Evolutionary conservation across 2,797 vertebrate species (phyloP).

Genomic region (Ispidina picta): DNA sequence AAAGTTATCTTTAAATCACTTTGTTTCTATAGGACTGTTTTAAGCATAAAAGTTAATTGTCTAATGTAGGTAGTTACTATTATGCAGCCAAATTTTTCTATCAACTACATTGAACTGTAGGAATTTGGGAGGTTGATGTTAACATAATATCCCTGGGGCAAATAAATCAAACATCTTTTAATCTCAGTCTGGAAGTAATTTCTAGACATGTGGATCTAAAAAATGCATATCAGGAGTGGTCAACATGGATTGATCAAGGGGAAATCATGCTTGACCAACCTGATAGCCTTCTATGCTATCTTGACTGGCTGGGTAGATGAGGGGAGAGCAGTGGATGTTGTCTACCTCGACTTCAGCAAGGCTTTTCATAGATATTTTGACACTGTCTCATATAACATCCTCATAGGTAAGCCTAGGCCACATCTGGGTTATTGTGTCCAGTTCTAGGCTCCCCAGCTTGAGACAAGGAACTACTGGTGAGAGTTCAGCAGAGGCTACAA

Average conservation of each 20-base stretch:
- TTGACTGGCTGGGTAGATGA: neutral
- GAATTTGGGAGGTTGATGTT: neutral
- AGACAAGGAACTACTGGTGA: too few relatives aligned
- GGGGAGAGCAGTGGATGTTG: neutral
- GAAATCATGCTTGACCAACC: neutral
- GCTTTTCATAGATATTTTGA: too few relatives aligned
- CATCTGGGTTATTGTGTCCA: too few relatives aligned
- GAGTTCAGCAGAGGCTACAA: too few relatives aligned
- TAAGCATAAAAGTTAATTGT: neutral
- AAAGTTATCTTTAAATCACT: neutral
- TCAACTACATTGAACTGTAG: neutral
- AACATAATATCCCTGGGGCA: neutral
- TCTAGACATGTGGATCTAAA: neutral
- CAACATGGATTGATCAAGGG: neutral
- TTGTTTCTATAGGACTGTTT: neutral
- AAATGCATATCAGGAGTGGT: neutral
- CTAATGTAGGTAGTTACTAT: neutral
- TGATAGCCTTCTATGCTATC: neutral
- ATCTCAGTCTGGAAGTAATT: neutral
- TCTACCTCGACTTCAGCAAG: neutral
- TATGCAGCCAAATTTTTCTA: neutral
- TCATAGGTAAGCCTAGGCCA: too few relatives aligned
- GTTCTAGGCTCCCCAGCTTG: too few relatives aligned
- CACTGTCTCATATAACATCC: too few relatives aligned
- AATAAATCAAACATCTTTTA: neutral